Conservation (phyloP, 2,888 invertebrate species). For the Troglohyphantes excavatus region DNA sequence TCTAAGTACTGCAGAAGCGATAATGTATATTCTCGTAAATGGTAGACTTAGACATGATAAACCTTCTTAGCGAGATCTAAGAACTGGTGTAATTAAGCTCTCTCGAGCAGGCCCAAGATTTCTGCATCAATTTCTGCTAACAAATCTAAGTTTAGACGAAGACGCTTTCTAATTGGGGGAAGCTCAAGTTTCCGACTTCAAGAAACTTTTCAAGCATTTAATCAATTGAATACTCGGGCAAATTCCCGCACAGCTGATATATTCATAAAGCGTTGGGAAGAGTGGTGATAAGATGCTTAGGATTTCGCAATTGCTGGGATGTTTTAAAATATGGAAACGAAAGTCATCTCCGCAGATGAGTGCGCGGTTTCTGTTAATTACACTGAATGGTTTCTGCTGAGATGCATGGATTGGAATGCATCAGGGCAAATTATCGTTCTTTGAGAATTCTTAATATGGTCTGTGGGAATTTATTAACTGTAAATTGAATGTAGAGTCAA, state of each 20-base stretch:
- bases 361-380: background rate
- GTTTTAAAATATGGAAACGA: constrained; percentile 17
- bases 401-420: background rate
- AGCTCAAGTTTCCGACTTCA: constrained; percentile 32
- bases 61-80: constrained; percentile 27
- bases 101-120: constrained; percentile 17
- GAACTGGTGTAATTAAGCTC: constrained; percentile 46
- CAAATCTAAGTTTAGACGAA: constrained; percentile 25
- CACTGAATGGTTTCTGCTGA: background rate
- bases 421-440: background rate
- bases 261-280: constrained; percentile 23
- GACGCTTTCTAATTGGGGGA: constrained; percentile 25
- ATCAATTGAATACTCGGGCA: constrained; percentile 11
- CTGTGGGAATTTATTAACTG: background rate
- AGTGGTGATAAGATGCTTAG: constrained; percentile 10
- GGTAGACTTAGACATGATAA: constrained; percentile 36
- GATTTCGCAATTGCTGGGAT: constrained; percentile 12
- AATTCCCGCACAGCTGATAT: background rate
- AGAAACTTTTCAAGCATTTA: constrained; percentile 27
- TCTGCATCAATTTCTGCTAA: constrained; percentile 49
- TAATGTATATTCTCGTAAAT: constrained; percentile 21
- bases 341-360: background rate
- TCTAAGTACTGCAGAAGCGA: background rate
- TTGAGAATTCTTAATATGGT: background rate
- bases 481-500: too few species aligned